These are phyloP conservation scores for Plutella xylostella DNA, from an alignment of 2,888 invertebrate species.

Conservation along the genomic window DNA sequence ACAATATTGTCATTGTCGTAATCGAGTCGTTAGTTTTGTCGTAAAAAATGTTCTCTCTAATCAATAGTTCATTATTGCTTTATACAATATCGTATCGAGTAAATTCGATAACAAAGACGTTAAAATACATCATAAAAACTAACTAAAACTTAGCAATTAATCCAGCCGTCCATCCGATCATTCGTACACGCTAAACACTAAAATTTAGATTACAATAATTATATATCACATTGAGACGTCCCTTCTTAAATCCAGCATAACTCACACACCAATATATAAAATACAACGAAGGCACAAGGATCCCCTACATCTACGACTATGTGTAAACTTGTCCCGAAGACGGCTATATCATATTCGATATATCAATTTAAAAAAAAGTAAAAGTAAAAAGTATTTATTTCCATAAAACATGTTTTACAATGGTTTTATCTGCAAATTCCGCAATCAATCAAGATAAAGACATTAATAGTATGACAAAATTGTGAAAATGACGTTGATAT, in stretches of 20 bases:
- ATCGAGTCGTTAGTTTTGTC: constrained; percentile 26
- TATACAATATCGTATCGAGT: constrained; percentile 64
- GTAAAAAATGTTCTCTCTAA: constrained; percentile 44
- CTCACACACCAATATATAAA: constrained; percentile 58
- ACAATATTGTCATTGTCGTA: constrained; percentile 55
- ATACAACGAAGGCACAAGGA: constrained; percentile 67
- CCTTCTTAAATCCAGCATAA: constrained; percentile 56
- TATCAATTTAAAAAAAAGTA: too few relatives aligned
- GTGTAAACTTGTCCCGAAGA: constrained; percentile 52
- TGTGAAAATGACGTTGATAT: too few relatives aligned
- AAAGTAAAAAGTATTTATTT: too few relatives aligned
- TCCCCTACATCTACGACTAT: constrained; percentile 53
- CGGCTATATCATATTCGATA: too few relatives aligned
- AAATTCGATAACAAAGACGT: constrained; percentile 52
- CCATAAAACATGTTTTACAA: too few relatives aligned
- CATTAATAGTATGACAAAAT: too few relatives aligned
- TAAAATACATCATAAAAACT: constrained; percentile 31
- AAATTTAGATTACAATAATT: constrained; percentile 68
- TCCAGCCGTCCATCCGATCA: constrained; percentile 52
- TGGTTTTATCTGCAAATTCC: too few relatives aligned
- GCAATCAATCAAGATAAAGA: too few relatives aligned
- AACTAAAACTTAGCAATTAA: constrained; percentile 45
- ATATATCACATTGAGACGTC: constrained; percentile 70
- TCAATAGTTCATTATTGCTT: constrained; percentile 62
- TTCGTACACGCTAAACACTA: constrained; percentile 60